Conservation (phyloP, 2,888 invertebrate species). For the Chironomus tentans region DNA sequence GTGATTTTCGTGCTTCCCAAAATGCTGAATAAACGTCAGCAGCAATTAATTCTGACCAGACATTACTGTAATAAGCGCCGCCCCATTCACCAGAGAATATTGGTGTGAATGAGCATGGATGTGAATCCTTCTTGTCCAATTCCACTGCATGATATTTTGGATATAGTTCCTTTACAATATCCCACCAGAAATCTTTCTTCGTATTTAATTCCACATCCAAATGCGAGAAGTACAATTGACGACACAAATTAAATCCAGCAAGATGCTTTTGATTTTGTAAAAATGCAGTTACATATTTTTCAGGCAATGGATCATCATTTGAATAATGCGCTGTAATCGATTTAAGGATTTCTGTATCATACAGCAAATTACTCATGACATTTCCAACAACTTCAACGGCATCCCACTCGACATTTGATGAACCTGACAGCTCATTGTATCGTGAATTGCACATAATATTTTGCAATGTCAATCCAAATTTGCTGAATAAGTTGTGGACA, state of each 20-base stretch:
- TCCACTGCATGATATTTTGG: conserved; percentile 69
- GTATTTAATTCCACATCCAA: conserved; percentile 77
- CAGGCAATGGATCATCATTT: conserved; percentile 61
- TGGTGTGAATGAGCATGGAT: conserved; percentile 74
- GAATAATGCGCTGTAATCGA: conserved; percentile 65
- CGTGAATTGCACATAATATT: conserved; percentile 73
- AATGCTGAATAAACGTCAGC: conserved; percentile 86
- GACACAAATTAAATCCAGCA: conserved; percentile 68
- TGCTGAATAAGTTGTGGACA: conserved; percentile 65
- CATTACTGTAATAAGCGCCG: conserved; percentile 73
- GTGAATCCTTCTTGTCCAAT: conserved; percentile 67
- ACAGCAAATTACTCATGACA: conserved; percentile 74
- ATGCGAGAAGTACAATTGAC: conserved; percentile 69
- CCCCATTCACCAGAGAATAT: conserved; percentile 78
- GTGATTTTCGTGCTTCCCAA: conserved; percentile 49
- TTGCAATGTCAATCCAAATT: conserved; percentile 82
- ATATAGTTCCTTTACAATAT: conserved; percentile 69
- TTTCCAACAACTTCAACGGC: conserved; percentile 74
- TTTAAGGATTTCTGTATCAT: conserved; percentile 51
- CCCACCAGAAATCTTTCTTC: conserved; percentile 71
- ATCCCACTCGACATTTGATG: conserved; percentile 89
- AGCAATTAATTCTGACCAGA: conserved; percentile 84
- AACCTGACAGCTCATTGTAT: conserved; percentile 75
- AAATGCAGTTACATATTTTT: conserved; percentile 54
- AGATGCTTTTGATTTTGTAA: conserved; percentile 59